These are phyloP conservation scores for Syngnathus typhle DNA, from an alignment of 2,113 vertebrate genomes.

Conservation along the genomic window DNA sequence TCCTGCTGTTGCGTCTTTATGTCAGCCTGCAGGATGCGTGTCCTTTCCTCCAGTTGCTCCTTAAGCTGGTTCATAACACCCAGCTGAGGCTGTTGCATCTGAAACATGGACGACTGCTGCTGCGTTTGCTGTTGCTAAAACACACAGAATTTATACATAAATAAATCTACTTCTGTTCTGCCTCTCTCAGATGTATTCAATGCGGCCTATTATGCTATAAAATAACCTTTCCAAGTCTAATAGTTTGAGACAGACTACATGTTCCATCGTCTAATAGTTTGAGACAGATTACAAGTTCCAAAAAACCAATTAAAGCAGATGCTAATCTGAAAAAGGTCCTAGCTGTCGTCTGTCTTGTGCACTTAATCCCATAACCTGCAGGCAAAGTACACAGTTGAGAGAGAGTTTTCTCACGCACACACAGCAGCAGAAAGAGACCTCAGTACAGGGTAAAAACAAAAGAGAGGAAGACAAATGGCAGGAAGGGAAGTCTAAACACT, in stretches of 20 bases:
- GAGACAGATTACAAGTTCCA: not conserved
- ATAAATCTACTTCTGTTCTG: not conserved
- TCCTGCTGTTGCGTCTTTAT: slow-evolving; percentile 81
- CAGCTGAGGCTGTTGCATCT: slow-evolving; percentile 69
- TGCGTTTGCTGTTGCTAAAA: slow-evolving; percentile 39
- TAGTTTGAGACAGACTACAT: not conserved
- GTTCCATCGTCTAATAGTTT: not conserved
- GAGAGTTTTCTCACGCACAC: slow-evolving; percentile 12
- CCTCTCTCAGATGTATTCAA: not conserved
- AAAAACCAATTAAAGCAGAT: not conserved
- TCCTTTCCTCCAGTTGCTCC: slow-evolving; percentile 82
- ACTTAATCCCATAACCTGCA: not conserved
- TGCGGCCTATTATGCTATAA: not conserved
- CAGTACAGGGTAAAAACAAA: slow-evolving; percentile 25
- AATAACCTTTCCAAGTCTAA: not conserved
- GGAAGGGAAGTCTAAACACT: slow-evolving; percentile 49
- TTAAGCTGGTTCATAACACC: slow-evolving; percentile 83
- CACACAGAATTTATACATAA: not conserved
- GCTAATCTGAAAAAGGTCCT: not conserved
- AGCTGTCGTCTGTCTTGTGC: not conserved
- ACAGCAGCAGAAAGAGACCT: slow-evolving; percentile 15
- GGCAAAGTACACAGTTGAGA: not conserved
- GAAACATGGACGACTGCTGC: slow-evolving; percentile 38
- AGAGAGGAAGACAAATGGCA: slow-evolving; percentile 31
- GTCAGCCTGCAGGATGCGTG: slow-evolving; percentile 78